Base-by-base conservation (phyloP, 2,888 invertebrate genomes). In the Drosophila flavopinicola region DNA sequence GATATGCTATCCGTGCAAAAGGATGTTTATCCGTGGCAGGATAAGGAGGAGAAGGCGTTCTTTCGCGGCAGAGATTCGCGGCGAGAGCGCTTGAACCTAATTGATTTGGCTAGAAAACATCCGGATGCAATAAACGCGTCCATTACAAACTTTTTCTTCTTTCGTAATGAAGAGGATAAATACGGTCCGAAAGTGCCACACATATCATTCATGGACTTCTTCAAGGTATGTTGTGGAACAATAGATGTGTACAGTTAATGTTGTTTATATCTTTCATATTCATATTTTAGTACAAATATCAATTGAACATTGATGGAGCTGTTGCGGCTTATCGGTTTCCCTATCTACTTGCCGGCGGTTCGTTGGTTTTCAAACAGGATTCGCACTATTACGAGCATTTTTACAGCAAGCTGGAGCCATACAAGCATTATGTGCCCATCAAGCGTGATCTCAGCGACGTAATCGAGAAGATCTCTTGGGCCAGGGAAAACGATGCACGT, bases 361-460 rank as follows among this genome's bases (percentile, higher is more conserved):
- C 97, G 0, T 91, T 97, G 61, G 94, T 98, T 10, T 92, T 99
- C 10, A 99, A 99, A 92, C 98, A 98, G 91, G 94, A 96, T 23
- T 99, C 99, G 0, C 93, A 94, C n/a, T 99, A 96, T 91, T 97
- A 97, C 90, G 99, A 99, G 92, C 96, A 97, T 92, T 99, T 98
- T 91, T 99, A 99, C 89, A 91, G 93, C 32, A 93, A 95, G 74
- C 91, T 98, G 9, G 88, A 92, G 56, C 94, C 97, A 1, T 94
- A 94, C 91, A 92, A 93, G 78, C 98, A 99, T 91, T 99, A 94
- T 90, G 92, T 99, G 52, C 96, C 98, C 6, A 92, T 98, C 30
- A 94, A 95, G 83, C 91, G 93, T 39, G 95, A 98, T 90, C 92
- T 99, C 15, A 94, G 95, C 6, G 94, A 99, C 92, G 92, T 99